Base-by-base conservation (phyloP, 2,113 vertebrate species). In the Nanorana parkeri region DNA sequence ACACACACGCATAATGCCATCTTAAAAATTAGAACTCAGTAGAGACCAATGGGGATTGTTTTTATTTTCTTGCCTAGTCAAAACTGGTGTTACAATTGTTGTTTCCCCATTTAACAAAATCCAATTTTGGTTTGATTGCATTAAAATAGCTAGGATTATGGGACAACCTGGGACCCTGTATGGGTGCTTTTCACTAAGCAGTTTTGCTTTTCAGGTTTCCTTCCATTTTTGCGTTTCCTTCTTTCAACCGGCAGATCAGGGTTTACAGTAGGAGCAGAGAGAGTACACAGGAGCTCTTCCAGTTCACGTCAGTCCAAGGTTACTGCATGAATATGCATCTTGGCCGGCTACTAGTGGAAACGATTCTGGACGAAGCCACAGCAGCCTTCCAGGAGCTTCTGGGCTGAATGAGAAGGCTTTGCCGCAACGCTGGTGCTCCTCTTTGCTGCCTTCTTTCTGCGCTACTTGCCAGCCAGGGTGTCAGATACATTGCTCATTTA, bases 401-500 rank as follows among this genome's bases (percentile, higher is more conserved):
- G 29, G 17, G 63, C 47, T 32, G 51, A 21, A 72, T 23, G 78
- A 60, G 78, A 21, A 73, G 51, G 54, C 36, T 65, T 55, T 81
- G 20, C 23, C 60, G 51, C 54, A 32, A 65, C 54, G 68, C 56
- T 67, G 61, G 56, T 61, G 69, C 66, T 36, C 4, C 32, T 19
- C 13, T 81, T 81, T 64, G 58, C 56, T 29, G 29, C 51, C 63
- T 67, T 54, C 47, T 16, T 65, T 63, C n/a, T 29, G 24, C 24
- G 17, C 11, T 28, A 26, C 19, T 52, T 51, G 78, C 78, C 60
- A 81, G 36, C 28, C 32, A 20, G 61, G 75, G 61, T 74, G 71
- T 74, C 69, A 11, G 80, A 74, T 74, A 26, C 17, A n/a, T 74
- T 55, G 69, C 80, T 81, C 19, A 17, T 66, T 21, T 36, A 41